Evolutionary conservation across 2,113 vertebrate genomes (phyloP), one percentile per base, ranked within the genome.

Genomic region (Anthoscopus minutus): DNA sequence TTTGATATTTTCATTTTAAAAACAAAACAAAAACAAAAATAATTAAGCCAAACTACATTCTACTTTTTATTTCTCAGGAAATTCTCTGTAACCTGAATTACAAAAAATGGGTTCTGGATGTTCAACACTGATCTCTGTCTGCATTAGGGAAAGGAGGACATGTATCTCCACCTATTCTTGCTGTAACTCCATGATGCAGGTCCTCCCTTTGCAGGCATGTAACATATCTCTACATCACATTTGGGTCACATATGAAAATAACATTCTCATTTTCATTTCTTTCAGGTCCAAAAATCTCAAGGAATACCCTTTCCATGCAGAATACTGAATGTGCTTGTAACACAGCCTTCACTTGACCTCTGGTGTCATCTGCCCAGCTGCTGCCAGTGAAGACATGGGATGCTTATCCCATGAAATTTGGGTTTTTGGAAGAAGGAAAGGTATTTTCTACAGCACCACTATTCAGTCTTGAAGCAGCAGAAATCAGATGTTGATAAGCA

Each of bases 301-400:
- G 88, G 95, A 97, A 4, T 97, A 96, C 45, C 95, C 95, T 45
- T 97, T 97, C 88, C 33, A 78, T 22, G 72, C 86, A 38, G 94
- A 96, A 76, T 97, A 92, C 71, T 97, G 71, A 96, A 60, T 8
- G 25, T 38, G 58, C 8, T 42, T 40, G 27, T 37, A 42, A 48
- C 40, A 45, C 9, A 38, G 13, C 25, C 71, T 45, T 67, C 72
- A 44, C 23, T 7, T 44, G 15, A 27, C 27, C 33, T 37, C 33
- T 71, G 56, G 16, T 61, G 24, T 11, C 38, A 56, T 33, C 57
- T 76, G 35, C 13, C 45, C 11, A 40, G 28, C 10, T 57, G 11
- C 45, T 54, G 25, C 24, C 77, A 71, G 22, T 13, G 18, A 66
- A 86, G 42, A 35, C 21, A 51, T 0, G 2, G 42, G 25, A 53